Conservation (phyloP, 2,113 vertebrate genomes). For the Tachysurus vachellii region DNA sequence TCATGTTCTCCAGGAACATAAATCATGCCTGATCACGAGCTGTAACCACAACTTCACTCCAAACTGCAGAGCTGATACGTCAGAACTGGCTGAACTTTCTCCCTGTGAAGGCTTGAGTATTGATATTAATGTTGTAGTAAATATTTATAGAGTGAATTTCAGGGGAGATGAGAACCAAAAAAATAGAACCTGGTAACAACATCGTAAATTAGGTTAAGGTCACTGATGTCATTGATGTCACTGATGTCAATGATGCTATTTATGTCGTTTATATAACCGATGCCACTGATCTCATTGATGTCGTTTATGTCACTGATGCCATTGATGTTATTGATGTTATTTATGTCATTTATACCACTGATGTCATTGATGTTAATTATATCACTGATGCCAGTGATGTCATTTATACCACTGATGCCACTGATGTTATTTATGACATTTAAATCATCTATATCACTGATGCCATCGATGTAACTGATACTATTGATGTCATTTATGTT, state of each 20-base stretch:
- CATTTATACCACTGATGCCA: background rate
- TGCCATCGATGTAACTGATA: no score
- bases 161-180: background rate
- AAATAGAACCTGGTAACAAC: background rate
- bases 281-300: background rate
- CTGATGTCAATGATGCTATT: background rate
- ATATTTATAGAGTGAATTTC: background rate
- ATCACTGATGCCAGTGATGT: background rate
- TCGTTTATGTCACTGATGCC: background rate
- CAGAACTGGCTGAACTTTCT: background rate
- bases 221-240: background rate
- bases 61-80: background rate
- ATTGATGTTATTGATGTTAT: no score
- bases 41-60: background rate
- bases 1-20: background rate
- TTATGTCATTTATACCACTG: background rate
- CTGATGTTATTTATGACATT: no score
- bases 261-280: no score
- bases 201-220: background rate
- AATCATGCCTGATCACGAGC: background rate
- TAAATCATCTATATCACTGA: no score
- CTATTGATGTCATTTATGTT: no score
- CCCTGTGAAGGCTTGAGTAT: background rate
- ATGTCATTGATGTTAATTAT: no score
- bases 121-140: background rate